Evolutionary conservation across 2,113 vertebrate genomes (phyloP).

Genomic region (Heterochromis multidens): DNA sequence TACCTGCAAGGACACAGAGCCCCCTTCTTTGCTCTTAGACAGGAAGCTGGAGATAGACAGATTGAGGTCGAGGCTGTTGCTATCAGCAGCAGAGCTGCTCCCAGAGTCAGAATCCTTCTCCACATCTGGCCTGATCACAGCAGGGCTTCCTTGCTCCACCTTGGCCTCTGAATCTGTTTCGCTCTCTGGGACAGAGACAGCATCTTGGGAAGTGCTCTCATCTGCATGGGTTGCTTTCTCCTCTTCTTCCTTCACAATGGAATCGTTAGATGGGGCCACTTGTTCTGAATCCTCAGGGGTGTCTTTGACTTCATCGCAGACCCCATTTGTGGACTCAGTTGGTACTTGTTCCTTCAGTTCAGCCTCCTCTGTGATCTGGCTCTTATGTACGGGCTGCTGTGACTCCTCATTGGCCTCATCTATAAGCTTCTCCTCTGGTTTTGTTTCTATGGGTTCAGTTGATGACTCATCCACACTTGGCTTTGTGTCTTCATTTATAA

Average conservation of each 20-base stretch:
- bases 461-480: constrained; percentile 1
- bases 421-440: constrained; percentile 16
- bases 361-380: background rate
- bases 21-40: constrained; percentile 90
- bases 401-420: constrained; percentile 7
- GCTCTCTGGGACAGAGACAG: constrained; percentile 47
- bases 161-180: constrained; percentile 61
- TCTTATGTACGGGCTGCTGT: constrained; percentile 19
- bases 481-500: constrained; percentile 8
- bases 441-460: background rate
- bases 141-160: constrained; percentile 60
- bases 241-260: constrained; percentile 39
- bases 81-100: constrained; percentile 90
- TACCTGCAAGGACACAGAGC: constrained; percentile 95
- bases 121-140: constrained; percentile 65
- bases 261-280: constrained; percentile 18
- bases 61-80: constrained; percentile 93
- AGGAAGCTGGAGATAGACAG: constrained; percentile 97
- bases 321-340: constrained; percentile 16
- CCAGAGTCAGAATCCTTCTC: constrained; percentile 94
- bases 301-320: constrained; percentile 37
- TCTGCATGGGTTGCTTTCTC: constrained; percentile 34
- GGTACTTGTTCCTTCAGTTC: constrained; percentile 42
- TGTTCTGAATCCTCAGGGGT: constrained; percentile 16
- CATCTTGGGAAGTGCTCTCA: constrained; percentile 34